phyloP scores from a whole-genome alignment of 2,888 invertebrate genomes.

The Parascotia fuliginaria region DNA sequence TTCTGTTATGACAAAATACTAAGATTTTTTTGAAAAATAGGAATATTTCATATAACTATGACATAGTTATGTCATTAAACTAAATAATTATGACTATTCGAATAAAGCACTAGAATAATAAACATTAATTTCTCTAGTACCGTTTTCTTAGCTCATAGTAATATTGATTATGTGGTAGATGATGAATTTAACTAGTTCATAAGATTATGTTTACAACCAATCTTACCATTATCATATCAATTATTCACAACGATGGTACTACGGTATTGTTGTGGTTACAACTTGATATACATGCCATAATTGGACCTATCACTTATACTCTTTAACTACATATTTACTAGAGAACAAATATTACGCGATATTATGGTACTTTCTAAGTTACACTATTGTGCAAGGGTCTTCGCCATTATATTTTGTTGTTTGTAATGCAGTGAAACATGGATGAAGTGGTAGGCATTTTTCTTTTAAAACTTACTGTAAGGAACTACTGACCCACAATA shows the following conservation, averaged over 20 bases:
- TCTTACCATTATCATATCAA: no score
- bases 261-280: neutral
- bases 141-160: no score
- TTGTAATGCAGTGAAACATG: neutral
- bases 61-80: no score
- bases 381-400: neutral
- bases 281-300: neutral
- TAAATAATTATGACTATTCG: no score
- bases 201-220: no score
- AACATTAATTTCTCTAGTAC: no score
- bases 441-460: neutral
- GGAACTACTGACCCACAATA: neutral
- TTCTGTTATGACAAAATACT: no score
- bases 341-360: conserved; percentile 39
- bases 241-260: neutral
- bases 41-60: no score
- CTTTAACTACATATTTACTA: conserved; percentile 36
- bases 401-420: neutral
- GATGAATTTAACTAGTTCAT: neutral
- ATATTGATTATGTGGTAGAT: neutral
- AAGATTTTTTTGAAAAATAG: no score
- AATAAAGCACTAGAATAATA: no score
- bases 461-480: neutral
- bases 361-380: conserved; percentile 25
- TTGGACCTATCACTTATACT: neutral